Percentiles rank a stretch among this genome's conserved stretches.
phyloP scores from a whole-genome alignment of 2,888 invertebrate genomes.

The Rhimphoctona megacephalus region DNA sequence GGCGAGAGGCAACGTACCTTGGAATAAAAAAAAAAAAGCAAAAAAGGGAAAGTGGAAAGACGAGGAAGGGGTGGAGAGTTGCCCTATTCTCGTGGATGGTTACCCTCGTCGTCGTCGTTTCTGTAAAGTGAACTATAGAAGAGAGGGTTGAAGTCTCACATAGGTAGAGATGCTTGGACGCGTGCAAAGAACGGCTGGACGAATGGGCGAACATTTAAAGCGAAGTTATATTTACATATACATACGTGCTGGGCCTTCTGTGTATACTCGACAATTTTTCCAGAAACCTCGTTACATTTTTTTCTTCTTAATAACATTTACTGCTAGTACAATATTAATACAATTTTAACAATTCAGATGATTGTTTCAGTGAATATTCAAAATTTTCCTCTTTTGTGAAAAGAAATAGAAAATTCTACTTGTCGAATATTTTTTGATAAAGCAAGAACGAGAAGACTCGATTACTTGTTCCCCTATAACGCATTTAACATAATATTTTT shows the following conservation, averaged over 20 bases:
- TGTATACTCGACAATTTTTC: not conserved
- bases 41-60: slow-evolving; percentile 11
- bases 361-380: not conserved
- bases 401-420: not conserved
- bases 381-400: not conserved
- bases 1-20: slow-evolving; percentile 44
- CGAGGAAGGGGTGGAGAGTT: slow-evolving; percentile 36
- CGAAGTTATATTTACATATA: slow-evolving; percentile 30
- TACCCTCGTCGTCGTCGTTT: slow-evolving; percentile 44
- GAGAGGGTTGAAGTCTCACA: slow-evolving; percentile 29
- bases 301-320: not conserved
- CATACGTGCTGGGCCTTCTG: not conserved
- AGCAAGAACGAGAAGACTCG: not conserved
- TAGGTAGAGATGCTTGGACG: slow-evolving; percentile 46
- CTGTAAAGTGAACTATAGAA: slow-evolving; percentile 47
- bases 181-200: slow-evolving; percentile 56
- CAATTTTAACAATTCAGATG: not conserved
- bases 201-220: slow-evolving; percentile 27
- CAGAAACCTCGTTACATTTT: not conserved
- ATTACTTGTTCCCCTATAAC: not conserved
- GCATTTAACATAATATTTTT: not conserved
- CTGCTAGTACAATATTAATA: not conserved
- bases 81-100: slow-evolving; percentile 60
- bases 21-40: slow-evolving; percentile 37
- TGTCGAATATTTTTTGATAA: not conserved